Percentiles rank a stretch among this genome's conserved stretches.
phyloP scores from a whole-genome alignment of 1,140 invertebrate genomes.

The Zaprionus lachaisei region DNA sequence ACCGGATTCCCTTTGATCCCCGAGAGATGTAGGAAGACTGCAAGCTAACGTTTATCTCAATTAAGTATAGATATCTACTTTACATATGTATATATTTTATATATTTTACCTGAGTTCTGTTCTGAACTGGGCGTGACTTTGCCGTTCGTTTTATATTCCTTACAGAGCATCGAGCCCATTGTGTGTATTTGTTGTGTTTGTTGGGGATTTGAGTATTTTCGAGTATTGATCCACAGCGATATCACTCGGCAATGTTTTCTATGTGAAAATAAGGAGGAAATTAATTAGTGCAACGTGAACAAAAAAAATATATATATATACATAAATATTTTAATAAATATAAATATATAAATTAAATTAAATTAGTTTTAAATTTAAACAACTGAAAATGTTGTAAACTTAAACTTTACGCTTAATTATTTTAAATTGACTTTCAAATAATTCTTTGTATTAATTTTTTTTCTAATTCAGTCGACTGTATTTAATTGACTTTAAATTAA shows the following conservation, averaged over 20 bases:
- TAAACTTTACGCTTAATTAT: too few species aligned
- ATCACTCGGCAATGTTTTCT: neutral
- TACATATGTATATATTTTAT: neutral
- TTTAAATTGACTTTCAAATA: too few species aligned
- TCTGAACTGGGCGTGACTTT: constrained; percentile 66
- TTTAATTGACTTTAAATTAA: too few species aligned
- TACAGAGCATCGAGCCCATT: constrained; percentile 74
- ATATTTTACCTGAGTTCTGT: constrained; percentile 57
- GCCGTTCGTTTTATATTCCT: constrained; percentile 74
- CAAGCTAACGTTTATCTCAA: too few species aligned
- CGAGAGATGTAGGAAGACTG: neutral
- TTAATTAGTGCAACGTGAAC: neutral
- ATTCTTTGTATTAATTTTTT: too few species aligned
- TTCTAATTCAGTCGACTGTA: too few species aligned
- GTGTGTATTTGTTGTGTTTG: constrained; percentile 29
- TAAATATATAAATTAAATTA: too few species aligned
- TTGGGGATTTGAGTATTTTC: constrained; percentile 19
- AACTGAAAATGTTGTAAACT: too few species aligned
- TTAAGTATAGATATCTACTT: neutral
- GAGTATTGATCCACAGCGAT: neutral
- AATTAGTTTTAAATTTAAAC: too few species aligned
- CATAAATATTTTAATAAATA: too few species aligned
- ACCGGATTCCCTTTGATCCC: too few species aligned
- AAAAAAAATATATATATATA: neutral
- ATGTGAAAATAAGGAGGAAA: neutral